These are phyloP conservation scores for Crioceris asparagi DNA, from an alignment of 2,888 invertebrate genomes.

Conservation along the genomic window DNA sequence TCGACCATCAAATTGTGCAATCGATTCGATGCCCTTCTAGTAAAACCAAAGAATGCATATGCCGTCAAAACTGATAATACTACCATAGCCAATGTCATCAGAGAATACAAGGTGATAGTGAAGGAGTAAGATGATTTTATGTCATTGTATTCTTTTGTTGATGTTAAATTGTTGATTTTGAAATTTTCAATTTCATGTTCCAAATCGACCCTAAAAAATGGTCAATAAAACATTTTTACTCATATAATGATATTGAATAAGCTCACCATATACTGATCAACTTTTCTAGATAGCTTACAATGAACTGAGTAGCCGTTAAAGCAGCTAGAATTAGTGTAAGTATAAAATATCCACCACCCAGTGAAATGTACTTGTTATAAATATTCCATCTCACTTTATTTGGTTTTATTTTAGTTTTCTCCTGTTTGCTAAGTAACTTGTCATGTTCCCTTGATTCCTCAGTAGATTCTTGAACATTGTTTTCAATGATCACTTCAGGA, in stretches of 20 bases:
- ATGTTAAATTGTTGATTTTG: background rate
- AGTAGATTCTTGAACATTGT: no score
- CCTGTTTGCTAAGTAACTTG: slow-evolving; percentile 4
- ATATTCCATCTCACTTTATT: slow-evolving; percentile 22
- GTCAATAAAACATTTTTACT: no score
- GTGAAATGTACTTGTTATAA: slow-evolving; percentile 24
- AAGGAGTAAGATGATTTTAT: slow-evolving; percentile 1
- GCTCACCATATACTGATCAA: slow-evolving; percentile 25
- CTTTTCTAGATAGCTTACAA: slow-evolving; percentile 22
- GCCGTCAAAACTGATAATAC: slow-evolving; percentile 13
- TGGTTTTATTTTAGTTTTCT: slow-evolving; percentile 16
- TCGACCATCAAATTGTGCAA: slow-evolving; percentile 53
- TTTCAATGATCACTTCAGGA: no score
- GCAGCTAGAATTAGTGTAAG: slow-evolving; percentile 18
- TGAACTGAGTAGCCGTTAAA: slow-evolving; percentile 22
- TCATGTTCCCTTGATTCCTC: no score
- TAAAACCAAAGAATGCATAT: slow-evolving; percentile 15
- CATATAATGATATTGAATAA: no score
- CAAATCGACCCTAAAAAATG: slow-evolving; percentile 4
- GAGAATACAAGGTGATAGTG: slow-evolving; percentile 10
- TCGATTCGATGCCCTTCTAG: slow-evolving; percentile 21
- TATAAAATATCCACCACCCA: slow-evolving; percentile 23
- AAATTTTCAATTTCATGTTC: background rate
- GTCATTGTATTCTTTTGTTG: background rate
- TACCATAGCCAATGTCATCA: slow-evolving; percentile 9